Percentiles rank a stretch among this genome's conserved stretches.
These are phyloP conservation scores for Lagopus muta DNA, from an alignment of 2,113 vertebrate genomes.

Conservation along the genomic window DNA sequence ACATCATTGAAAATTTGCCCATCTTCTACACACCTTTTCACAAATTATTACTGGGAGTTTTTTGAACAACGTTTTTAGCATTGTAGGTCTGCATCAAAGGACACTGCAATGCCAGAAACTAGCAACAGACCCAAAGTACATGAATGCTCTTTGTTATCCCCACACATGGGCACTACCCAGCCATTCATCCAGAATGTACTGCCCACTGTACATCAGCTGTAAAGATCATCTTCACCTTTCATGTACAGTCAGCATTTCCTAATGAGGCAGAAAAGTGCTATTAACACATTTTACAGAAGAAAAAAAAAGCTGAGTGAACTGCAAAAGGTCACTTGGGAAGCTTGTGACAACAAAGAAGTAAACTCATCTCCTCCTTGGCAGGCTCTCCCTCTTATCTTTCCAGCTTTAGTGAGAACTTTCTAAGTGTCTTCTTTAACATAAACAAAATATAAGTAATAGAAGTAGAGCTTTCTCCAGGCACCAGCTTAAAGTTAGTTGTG, in stretches of 20 bases:
- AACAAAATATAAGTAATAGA: not conserved
- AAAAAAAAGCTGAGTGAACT: not conserved
- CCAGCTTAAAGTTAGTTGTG: not conserved
- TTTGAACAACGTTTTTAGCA: not conserved
- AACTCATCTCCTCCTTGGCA: not conserved
- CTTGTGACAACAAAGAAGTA: not conserved
- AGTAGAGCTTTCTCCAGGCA: not conserved
- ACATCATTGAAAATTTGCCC: not conserved
- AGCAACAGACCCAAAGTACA: not conserved
- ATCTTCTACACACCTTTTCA: not conserved
- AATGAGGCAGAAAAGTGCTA: not conserved
- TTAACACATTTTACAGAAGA: not conserved
- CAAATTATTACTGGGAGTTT: not conserved
- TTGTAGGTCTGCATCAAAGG: not conserved
- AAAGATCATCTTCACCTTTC: not conserved
- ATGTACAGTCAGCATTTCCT: not conserved
- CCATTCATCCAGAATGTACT: not conserved
- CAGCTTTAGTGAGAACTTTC: not conserved
- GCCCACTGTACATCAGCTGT: not conserved
- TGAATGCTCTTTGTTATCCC: rapidly evolving
- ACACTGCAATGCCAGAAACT: not conserved
- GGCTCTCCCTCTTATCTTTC: not conserved
- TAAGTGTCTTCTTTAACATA: not conserved
- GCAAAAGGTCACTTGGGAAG: not conserved
- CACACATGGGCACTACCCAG: not conserved